A percentile compares a stretch with the other conserved stretches of the same genome.
phyloP scores from a whole-genome alignment of 2,113 vertebrate genomes.

The Paralichthys olivaceus region DNA sequence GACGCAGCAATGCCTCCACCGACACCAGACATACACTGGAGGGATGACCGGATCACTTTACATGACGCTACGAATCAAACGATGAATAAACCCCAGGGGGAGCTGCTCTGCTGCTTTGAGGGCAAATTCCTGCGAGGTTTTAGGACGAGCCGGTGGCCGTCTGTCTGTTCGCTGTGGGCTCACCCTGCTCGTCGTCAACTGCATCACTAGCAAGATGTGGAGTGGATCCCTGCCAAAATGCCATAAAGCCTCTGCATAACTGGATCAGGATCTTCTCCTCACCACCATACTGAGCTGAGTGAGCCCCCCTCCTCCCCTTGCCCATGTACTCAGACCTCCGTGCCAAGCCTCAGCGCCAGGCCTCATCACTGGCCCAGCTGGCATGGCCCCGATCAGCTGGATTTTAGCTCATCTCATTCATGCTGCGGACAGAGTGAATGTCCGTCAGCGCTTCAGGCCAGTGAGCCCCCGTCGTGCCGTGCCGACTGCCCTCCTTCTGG shows the following conservation, averaged over 20 bases:
- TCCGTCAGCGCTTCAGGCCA: conserved; percentile 54
- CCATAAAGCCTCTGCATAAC: conserved; percentile 47
- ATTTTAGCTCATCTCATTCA: conserved; percentile 75
- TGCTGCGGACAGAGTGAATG: conserved; percentile 43
- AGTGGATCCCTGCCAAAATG: conserved; percentile 52
- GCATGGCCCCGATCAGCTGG: conserved; percentile 70
- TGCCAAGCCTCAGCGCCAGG: conserved; percentile 62
- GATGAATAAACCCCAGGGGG: conserved; percentile 51
- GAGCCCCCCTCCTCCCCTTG: conserved; percentile 19
- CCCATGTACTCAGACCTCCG: conserved; percentile 53
- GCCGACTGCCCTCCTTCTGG: conserved; percentile 15
- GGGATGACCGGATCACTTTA: conserved; percentile 47
- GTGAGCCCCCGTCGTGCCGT: conserved; percentile 19
- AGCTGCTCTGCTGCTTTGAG: conserved; percentile 39
- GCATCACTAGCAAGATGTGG: conserved; percentile 37
- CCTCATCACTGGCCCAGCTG: conserved; percentile 70
- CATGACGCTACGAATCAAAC: conserved; percentile 25
- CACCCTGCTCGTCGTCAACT: conserved; percentile 37
- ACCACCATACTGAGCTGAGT: conserved; percentile 21
- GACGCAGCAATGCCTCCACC: not conserved
- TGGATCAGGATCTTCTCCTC: conserved; percentile 51
- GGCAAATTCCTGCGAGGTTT: conserved; percentile 58
- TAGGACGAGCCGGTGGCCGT: conserved; percentile 49
- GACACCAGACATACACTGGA: conserved; percentile 23
- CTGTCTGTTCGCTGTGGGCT: conserved; percentile 42